Evolutionary conservation across 2,113 vertebrate species (phyloP).

Genomic region (Apeltes quadracus): DNA sequence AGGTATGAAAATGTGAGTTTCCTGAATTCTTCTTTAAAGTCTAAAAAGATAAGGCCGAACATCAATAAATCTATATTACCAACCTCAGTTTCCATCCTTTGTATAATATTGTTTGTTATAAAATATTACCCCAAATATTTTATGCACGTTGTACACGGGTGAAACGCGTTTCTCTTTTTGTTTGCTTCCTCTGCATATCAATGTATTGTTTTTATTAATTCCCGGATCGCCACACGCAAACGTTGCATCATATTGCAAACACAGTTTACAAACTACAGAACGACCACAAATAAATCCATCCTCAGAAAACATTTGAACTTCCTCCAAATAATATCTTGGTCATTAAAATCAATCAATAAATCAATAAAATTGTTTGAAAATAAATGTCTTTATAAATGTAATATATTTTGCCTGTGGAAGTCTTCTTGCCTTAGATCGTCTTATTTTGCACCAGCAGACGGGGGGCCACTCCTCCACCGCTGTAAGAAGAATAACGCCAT

Average conservation of each 20-base stretch:
- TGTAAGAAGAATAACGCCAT: slow-evolving; percentile 21
- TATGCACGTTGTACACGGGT: background rate
- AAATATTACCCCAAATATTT: background rate
- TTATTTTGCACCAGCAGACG: slow-evolving; percentile 2
- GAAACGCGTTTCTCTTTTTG: background rate
- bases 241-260: background rate
- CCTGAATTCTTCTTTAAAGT: background rate
- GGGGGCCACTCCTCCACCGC: background rate
- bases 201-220: background rate
- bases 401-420: background rate
- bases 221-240: background rate
- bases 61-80: background rate
- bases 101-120: background rate
- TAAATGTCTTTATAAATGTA: slow-evolving; percentile 36
- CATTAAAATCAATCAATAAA: background rate
- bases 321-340: background rate
- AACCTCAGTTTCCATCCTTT: background rate
- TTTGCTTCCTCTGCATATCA: background rate
- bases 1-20: background rate
- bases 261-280: background rate
- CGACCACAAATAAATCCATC: background rate
- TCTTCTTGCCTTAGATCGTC: background rate
- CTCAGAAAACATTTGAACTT: slow-evolving; percentile 1
- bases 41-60: background rate
- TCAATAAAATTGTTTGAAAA: slow-evolving; percentile 3